Conservation (phyloP, 92 coral and sea anemone genomes). For the Isaurus tuberculatus region DNA sequence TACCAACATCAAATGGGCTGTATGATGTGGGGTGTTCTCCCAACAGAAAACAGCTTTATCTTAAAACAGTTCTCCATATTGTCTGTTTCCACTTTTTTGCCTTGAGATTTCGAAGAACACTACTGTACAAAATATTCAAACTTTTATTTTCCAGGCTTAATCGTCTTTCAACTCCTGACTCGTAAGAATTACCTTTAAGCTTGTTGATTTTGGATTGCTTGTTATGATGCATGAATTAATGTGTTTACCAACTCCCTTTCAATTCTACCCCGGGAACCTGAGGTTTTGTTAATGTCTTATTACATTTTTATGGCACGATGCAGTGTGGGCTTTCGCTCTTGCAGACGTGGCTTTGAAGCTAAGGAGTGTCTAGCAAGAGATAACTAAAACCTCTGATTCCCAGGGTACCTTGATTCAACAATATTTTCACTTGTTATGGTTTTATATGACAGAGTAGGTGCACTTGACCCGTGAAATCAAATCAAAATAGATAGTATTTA, state of each 20-base stretch:
- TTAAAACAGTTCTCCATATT: constrained; percentile 14
- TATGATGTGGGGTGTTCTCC: not conserved
- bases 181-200: constrained; percentile 18
- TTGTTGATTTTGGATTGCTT: constrained; percentile 14
- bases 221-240: constrained; percentile 15
- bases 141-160: constrained; percentile 18
- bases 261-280: constrained; percentile 4
- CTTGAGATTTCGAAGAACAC: constrained; percentile 5
- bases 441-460: constrained; percentile 1
- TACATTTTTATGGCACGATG: not conserved
- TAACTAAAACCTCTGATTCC: constrained; percentile 14
- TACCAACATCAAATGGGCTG: not conserved
- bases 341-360: not conserved
- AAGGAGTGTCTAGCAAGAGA: constrained; percentile 3
- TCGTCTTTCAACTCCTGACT: constrained; percentile 17
- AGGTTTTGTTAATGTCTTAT: no score
- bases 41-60: not conserved
- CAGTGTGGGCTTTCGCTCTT: constrained; percentile 4
- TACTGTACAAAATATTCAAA: constrained; percentile 22
- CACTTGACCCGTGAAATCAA: constrained; percentile 9
- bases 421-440: constrained; percentile 12
- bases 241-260: constrained; percentile 13
- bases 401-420: constrained; percentile 5
- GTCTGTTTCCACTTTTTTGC: constrained; percentile 16
- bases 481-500: constrained; percentile 15